Evolutionary conservation across 2,113 vertebrate species (phyloP), one percentile per base, ranked within the genome.

Genomic region (Lampris incognitus): DNA sequence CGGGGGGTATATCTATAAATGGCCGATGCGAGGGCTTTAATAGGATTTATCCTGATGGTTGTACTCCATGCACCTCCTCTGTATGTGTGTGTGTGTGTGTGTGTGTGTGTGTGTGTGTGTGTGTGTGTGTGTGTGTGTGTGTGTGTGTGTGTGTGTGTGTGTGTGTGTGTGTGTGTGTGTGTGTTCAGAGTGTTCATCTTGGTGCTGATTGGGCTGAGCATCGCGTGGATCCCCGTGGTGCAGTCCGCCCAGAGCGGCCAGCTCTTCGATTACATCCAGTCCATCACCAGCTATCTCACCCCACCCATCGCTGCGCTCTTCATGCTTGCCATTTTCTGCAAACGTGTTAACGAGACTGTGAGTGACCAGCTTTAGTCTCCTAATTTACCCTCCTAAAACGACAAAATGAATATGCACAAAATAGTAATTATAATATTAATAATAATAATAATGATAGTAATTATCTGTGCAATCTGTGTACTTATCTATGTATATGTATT

Each of bases 161-260:
- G 54, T 0, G 1, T 55, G 2, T n/a, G 1, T 69, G 1, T 59
- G 24, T 76, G 48, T 69, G 51, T 87, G 37, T 79, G 46, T 85
- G 56, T 65, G 5, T 72, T 2, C 86, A 99, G 98, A 88, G 8
- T 96, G 54, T 99, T 99, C 69, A 99, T 99, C 58, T 5, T 99
- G 74, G 0, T 24, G 61, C 90, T 99, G 80, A 98, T 98, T 57
- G 97, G 87, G 1, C 0, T 98, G 87, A 99, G 97, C 89, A 99
- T 99, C 0, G 96, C 97, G 24, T 99, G 97, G 98, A 97, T 99
- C 63, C 97, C 98, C 0, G 58, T 99, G 1, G 95, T 99, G n/a
- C 97, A 99, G 89, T 90, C 87, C 0, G 90, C 97, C 13, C 96
- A 98, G 78, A 96, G 91, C 3, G 98, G 98, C 38, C 97, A 99